Base-by-base conservation (phyloP, 1,140 invertebrate species). In the Tribolium castaneum region DNA sequence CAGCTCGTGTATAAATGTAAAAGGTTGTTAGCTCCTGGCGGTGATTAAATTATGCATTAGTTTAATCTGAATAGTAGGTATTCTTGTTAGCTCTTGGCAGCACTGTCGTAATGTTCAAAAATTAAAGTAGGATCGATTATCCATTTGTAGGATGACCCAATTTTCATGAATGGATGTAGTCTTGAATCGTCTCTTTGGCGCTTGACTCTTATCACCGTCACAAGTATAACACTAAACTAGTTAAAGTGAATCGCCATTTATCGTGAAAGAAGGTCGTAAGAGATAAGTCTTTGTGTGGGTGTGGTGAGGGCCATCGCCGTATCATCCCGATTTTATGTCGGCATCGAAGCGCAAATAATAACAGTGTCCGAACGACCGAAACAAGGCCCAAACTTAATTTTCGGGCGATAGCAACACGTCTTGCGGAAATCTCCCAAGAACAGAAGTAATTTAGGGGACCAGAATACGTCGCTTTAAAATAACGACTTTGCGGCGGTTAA, bases 381-480 rank as follows among this genome's bases (percentile, higher is more conserved):
- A 66, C 30, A 66, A 39, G 30, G n/a, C 30, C 6, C 25, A 35
- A 66, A 66, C 25, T 66, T 66, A 35, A 34, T 66, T 66, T 66
- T 66, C 30, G 25, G 30, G 10, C 30, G n/a, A 35, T 35, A 39
- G 59, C 25, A 66, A 66, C 59, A 66, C 59, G 59, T 78, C 78
- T 76, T 54, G 77, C 70, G 79, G 78, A 78, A 80, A 78, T 80
- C 79, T 80, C 79, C 74, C 79, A 78, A 80, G 79, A 80, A 75
- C 79, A 80, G 79, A 78, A 80, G 79, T 80, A 78, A 80, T 80
- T 78, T 78, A 71, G 79, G 49, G 74, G 73, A 78, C 76, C 78
- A 80, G 78, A 80, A 80, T 80, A 78, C 79, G 66, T 72, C 74
- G 76, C 76, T 80, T 80, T 80, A 75, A 72, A 80, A 80, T 80